Conservation (phyloP, 53 echinoderm and acorn worm species). For the Holothuria leucospilota region DNA sequence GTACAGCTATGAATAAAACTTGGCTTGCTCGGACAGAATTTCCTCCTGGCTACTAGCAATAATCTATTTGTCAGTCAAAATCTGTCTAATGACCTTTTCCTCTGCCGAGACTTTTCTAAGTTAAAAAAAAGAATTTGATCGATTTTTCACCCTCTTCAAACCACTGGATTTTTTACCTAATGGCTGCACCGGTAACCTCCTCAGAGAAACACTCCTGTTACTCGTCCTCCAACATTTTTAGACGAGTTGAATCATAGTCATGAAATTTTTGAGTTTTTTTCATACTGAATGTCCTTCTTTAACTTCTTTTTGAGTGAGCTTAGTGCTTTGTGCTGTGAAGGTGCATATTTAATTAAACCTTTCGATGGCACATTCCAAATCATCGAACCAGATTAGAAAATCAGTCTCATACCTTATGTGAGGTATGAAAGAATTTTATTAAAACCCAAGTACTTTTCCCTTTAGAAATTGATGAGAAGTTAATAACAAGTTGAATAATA, state of each 20-base stretch:
- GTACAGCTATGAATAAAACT: not conserved
- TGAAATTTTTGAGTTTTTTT: not conserved
- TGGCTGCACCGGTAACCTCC: not conserved
- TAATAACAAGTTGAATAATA: no score
- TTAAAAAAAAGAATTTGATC: not conserved
- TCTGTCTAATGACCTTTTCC: not conserved
- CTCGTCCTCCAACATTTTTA: not conserved
- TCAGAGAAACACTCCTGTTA: no score
- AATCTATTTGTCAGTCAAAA: no score
- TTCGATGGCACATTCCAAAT: not conserved
- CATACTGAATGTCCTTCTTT: slow-evolving; percentile 8
- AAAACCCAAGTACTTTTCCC: not conserved
- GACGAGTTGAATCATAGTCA: not conserved
- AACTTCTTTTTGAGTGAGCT: not conserved
- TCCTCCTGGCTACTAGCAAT: not conserved
- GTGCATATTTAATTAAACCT: not conserved
- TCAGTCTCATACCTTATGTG: not conserved
- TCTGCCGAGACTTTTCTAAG: not conserved
- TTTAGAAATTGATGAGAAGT: not conserved
- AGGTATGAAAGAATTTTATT: not conserved
- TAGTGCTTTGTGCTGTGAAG: not conserved
- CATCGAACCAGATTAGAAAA: no score
- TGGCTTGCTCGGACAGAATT: no score
- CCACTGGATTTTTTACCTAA: slow-evolving; percentile 1
- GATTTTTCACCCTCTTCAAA: slow-evolving; percentile 17